Evolutionary conservation across 2,888 invertebrate species (phyloP).

Genomic region (Galerucella pusilla): DNA sequence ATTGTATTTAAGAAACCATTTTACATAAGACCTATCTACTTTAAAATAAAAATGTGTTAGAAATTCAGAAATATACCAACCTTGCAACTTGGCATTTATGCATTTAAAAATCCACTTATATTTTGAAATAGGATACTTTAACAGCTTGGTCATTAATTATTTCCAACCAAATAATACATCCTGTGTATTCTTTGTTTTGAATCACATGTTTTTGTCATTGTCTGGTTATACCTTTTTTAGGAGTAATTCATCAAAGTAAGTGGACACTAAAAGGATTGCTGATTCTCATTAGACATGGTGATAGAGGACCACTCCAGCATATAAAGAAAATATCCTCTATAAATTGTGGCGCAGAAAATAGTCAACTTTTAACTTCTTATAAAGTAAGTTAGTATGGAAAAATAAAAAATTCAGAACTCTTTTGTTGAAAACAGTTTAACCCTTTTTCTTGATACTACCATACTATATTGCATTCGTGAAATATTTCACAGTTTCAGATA

Average conservation of each 20-base stretch:
- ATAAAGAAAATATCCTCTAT: conserved; percentile 81
- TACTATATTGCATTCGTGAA: no score
- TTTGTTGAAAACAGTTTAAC: no score
- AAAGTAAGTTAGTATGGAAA: conserved; percentile 54
- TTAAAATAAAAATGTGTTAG: neutral
- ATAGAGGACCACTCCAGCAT: conserved; percentile 87
- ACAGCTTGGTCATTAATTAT: neutral
- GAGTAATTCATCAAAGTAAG: conserved; percentile 65
- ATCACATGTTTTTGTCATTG: neutral
- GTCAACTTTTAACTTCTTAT: conserved; percentile 59
- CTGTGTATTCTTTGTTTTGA: no score
- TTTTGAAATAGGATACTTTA: no score
- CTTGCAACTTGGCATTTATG: no score
- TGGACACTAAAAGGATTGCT: conserved; percentile 78
- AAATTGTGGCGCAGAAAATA: conserved; percentile 74
- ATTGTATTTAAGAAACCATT: neutral
- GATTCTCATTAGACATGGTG: conserved; percentile 87
- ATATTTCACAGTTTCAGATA: no score
- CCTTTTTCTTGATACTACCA: no score
- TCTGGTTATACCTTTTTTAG: conserved; percentile 46
- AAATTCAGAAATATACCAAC: neutral
- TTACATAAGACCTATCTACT: no score
- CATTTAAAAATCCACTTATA: no score
- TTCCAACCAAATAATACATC: no score
- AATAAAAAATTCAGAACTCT: no score